Conservation (phyloP, 2,888 invertebrate genomes). For the Euclidia mi region DNA sequence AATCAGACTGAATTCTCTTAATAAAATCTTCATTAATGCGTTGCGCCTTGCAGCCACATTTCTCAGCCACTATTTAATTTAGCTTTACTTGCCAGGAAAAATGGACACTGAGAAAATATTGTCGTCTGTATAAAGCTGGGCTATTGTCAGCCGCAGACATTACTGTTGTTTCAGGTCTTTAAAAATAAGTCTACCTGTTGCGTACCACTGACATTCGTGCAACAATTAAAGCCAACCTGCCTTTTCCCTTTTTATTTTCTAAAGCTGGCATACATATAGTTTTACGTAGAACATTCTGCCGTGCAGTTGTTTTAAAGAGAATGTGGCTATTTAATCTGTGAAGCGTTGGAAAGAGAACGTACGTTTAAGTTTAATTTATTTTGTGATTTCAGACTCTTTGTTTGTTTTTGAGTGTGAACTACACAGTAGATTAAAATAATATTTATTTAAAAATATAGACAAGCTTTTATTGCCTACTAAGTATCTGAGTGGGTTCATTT, state of each 20-base stretch:
- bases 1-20: too few relatives aligned
- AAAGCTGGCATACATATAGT: constrained; percentile 15
- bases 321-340: neutral
- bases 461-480: too few relatives aligned
- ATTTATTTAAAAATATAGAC: too few relatives aligned
- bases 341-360: too few relatives aligned
- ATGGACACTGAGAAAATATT: constrained; percentile 14
- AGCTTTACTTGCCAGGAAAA: constrained; percentile 22
- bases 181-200: constrained; percentile 45
- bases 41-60: neutral
- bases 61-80: constrained; percentile 11
- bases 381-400: too few relatives aligned
- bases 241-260: constrained; percentile 32
- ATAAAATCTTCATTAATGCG: neutral
- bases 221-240: constrained; percentile 44
- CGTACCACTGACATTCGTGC: constrained; percentile 36
- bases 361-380: too few relatives aligned
- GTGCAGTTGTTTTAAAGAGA: neutral
- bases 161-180: constrained; percentile 33
- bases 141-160: constrained; percentile 46
- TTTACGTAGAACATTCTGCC: neutral
- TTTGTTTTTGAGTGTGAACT: too few relatives aligned
- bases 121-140: constrained; percentile 33
- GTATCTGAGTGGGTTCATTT: too few relatives aligned
- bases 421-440: too few relatives aligned